Base-by-base conservation (phyloP, 2,888 invertebrate genomes). In the Syritta pipiens region DNA sequence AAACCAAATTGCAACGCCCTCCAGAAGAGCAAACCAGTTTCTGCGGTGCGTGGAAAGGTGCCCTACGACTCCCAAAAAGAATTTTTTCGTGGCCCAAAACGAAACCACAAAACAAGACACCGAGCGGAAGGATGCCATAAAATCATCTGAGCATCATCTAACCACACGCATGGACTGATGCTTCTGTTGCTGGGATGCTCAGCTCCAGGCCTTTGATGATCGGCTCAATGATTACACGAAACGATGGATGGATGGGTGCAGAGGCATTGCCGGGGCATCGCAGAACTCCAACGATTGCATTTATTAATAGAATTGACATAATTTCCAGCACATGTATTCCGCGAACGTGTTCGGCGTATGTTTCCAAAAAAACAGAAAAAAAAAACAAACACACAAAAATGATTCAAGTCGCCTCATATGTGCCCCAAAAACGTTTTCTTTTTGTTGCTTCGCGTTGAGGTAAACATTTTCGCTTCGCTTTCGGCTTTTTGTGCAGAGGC, bases 281-380 rank as follows among this genome's bases (percentile, higher is more conserved):
- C 14, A 24, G 22, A 63, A 32, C 32, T 57, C 49, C 48, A 49
- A 40, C 59, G 42, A 60, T 53, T 79, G 67, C 74, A 79, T 62
- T 74, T 81, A 81, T 81, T 75, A 68, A 81, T 81, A 81, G 81
- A 81, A 74, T 81, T 81, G 81, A 81, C 81, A 81, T 81, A 75
- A 81, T 81, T 81, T 81, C 74, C 60, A 67, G 62, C 63, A 75
- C 62, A 74, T 74, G 42, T 42, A 68, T 74, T 68, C 37, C 19
- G 62, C 74, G 40, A 79, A 68, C 67, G 51, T 74, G 51, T 62
- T 76, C 14, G 49, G 57, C 51, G 53, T 12, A 24, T 55, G 40
- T 63, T 65, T 42, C 20, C n/a, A 48, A 57, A 63, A n/a, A n/a
- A n/a, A n/a, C n/a, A n/a, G n/a, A 72, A 63, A 17, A 40, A 26